Percentiles rank a stretch among this genome's conserved stretches.
These are phyloP conservation scores for Machaerirhynchus nigripectus DNA, from an alignment of 2,113 vertebrate species.

Conservation along the genomic window DNA sequence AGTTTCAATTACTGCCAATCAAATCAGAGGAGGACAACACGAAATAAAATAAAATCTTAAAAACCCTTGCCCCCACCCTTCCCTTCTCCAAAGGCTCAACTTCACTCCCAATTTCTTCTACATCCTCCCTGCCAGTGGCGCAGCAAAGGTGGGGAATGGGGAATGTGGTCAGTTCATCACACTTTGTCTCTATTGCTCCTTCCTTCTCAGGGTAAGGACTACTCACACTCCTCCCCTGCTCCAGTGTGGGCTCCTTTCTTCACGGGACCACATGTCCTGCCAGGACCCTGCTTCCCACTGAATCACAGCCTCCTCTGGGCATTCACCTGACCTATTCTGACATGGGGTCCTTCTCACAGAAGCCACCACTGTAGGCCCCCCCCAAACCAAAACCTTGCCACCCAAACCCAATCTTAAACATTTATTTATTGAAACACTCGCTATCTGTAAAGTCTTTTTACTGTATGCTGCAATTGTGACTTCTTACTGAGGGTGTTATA, in stretches of 20 bases:
- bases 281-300: neutral
- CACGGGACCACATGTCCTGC: neutral
- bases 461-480: neutral
- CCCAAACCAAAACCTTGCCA: neutral
- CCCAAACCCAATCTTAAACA: neutral
- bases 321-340: neutral
- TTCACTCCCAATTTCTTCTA: neutral
- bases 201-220: neutral
- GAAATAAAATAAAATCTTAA: neutral
- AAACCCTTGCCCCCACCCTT: neutral
- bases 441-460: neutral
- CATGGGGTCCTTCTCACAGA: neutral
- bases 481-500: neutral
- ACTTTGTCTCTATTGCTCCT: neutral
- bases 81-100: neutral
- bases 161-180: neutral
- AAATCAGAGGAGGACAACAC: neutral
- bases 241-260: neutral
- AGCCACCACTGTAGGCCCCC: neutral
- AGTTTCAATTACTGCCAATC: neutral
- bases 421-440: neutral
- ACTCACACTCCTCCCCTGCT: neutral
- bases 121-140: fast-evolving
- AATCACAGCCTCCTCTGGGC: fast-evolving
- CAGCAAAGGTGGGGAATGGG: neutral